Evolutionary conservation across 2,113 vertebrate species (phyloP).

Genomic region (Ameiurus melas): DNA sequence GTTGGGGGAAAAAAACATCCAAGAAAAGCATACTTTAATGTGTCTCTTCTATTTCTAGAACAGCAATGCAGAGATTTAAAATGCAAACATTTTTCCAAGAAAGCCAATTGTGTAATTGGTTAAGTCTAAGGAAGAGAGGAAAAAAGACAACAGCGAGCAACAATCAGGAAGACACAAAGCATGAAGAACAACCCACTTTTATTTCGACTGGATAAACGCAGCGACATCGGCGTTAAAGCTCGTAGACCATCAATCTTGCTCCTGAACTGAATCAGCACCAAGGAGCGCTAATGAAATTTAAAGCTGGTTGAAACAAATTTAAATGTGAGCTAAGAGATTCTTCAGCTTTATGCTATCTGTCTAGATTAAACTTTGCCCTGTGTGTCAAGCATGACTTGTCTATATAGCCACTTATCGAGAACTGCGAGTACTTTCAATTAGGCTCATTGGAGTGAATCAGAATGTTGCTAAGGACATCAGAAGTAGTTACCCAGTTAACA

Average conservation of each 20-base stretch:
- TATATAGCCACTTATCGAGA: background rate
- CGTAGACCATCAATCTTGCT: slow-evolving; percentile 14
- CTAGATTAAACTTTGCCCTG: background rate
- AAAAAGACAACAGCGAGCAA: background rate
- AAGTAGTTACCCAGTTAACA: background rate
- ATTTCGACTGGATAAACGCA: slow-evolving; percentile 15
- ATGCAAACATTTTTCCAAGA: background rate
- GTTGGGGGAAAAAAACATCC: background rate
- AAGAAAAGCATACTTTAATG: background rate
- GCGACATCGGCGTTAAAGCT: slow-evolving; percentile 27
- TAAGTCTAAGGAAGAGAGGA: background rate
- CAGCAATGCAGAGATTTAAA: background rate
- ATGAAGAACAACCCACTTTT: background rate
- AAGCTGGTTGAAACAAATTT: slow-evolving; percentile 40
- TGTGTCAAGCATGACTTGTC: background rate
- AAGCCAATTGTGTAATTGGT: background rate
- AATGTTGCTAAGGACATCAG: background rate
- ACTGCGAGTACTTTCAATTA: background rate
- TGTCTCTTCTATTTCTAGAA: background rate
- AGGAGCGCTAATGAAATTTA: slow-evolving; percentile 34
- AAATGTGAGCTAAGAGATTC: slow-evolving; percentile 6
- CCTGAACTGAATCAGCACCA: slow-evolving; percentile 21
- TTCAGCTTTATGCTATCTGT: background rate
- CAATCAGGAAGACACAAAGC: background rate
- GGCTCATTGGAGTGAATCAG: background rate